A percentile compares a stretch with the other conserved stretches of the same genome.
Conservation (phyloP, 2,888 invertebrate species). For the Pachliopta kotzebuea region DNA sequence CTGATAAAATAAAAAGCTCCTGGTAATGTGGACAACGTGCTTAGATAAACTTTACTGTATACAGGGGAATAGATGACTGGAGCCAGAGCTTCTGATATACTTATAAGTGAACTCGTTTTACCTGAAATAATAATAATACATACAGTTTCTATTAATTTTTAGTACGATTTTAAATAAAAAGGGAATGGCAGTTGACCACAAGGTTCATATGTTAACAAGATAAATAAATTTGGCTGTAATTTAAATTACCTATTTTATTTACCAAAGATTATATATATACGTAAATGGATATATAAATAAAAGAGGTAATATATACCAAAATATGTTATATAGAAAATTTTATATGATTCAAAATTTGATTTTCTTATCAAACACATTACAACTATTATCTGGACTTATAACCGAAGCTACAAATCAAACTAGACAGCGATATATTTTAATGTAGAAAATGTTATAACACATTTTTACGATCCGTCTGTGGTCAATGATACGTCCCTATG, state of each 20-base stretch:
- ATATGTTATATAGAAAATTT: no score
- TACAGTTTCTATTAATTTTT: background rate
- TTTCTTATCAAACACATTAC: no score
- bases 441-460: background rate
- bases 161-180: no score
- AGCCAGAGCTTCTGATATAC: constrained; percentile 80
- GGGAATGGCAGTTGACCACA: no score
- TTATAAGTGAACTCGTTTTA: constrained; percentile 81
- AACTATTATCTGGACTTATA: no score
- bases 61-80: constrained; percentile 78
- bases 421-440: background rate
- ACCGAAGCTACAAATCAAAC: background rate
- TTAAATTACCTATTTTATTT: no score
- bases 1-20: constrained; percentile 81
- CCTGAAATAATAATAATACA: constrained; percentile 47
- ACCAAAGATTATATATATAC: no score
- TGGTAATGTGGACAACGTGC: constrained; percentile 70
- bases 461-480: background rate
- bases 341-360: no score
- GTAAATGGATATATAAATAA: no score
- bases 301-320: no score
- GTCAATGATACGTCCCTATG: background rate
- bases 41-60: constrained; percentile 78
- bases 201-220: no score
- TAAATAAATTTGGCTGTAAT: no score